Conservation (phyloP, 2,888 invertebrate genomes). For the Cerastis rubricosa region DNA sequence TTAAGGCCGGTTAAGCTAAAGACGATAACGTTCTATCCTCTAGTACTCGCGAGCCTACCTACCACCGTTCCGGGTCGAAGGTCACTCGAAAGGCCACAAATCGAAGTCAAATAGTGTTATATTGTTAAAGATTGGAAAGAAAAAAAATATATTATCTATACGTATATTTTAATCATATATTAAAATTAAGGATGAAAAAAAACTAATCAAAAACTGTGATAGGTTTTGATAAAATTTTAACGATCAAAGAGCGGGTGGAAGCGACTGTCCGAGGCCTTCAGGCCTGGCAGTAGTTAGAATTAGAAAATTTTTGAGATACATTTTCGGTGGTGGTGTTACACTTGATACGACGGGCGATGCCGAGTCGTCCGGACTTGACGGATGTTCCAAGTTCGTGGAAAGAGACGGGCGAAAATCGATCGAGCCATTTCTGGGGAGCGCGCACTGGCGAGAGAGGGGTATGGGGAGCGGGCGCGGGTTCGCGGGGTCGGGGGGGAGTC, state of each 20-base stretch:
- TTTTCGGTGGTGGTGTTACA: constrained; percentile 76
- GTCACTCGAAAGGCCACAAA: constrained; percentile 76
- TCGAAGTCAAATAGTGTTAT: constrained; percentile 89
- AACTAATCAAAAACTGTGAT: constrained; percentile 91
- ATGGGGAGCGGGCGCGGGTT: constrained; percentile 68
- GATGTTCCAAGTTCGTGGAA: constrained; percentile 54
- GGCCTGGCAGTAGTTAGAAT: constrained; percentile 78
- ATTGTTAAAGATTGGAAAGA: constrained; percentile 89
- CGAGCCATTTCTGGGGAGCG: constrained; percentile 69
- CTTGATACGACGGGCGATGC: constrained; percentile 63
- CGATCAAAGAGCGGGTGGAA: constrained; percentile 74
- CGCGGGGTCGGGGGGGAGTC: constrained; percentile 67
- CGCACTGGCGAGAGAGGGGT: constrained; percentile 61
- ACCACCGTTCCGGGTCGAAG: constrained; percentile 56
- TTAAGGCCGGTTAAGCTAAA: constrained; percentile 66
- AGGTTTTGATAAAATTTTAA: constrained; percentile 91
- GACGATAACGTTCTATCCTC: constrained; percentile 11
- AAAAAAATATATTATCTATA: constrained; percentile 88
- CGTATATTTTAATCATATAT: constrained; percentile 90
- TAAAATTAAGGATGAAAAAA: constrained; percentile 89
- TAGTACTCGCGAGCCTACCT: constrained; percentile 21
- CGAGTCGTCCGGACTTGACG: constrained; percentile 62
- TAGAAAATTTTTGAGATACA: constrained; percentile 81
- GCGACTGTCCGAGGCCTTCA: constrained; percentile 67
- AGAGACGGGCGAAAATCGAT: constrained; percentile 67